These are phyloP conservation scores for Pristionchus fissidentatus DNA, from an alignment of 2,888 invertebrate species.

Conservation along the genomic window DNA sequence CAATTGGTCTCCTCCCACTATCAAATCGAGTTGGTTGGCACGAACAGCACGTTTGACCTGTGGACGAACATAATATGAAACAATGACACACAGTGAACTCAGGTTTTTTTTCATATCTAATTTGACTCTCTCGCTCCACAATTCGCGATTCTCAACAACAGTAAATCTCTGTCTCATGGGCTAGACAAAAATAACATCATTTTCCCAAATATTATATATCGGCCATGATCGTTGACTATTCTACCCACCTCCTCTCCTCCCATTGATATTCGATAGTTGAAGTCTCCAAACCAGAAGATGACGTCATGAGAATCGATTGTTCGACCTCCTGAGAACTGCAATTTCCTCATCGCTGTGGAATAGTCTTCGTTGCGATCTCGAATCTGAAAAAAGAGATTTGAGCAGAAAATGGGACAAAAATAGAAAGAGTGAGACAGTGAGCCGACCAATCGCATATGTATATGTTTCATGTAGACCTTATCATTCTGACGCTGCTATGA, in stretches of 20 bases:
- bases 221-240: no score
- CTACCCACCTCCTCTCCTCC: conserved; percentile 86
- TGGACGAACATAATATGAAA: not conserved
- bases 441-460: no score
- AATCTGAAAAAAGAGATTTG: conserved; percentile 53
- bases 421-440: no score
- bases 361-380: conserved; percentile 95
- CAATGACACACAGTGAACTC: not conserved
- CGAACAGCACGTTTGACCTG: conserved; percentile 86
- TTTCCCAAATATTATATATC: not conserved
- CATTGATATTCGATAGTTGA: conserved; percentile 97
- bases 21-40: conserved; percentile 84
- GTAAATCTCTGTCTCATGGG: not conserved
- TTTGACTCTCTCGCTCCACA: not conserved
- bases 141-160: not conserved
- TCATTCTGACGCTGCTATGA: no score
- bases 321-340: conserved; percentile 76
- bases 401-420: not conserved
- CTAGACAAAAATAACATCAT: not conserved
- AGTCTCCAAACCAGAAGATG: conserved; percentile 99
- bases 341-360: conserved; percentile 91
- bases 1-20: conserved; percentile 91
- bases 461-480: no score
- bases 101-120: not conserved
- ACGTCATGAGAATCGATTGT: conserved; percentile 95